These are phyloP conservation scores for Sanderia malayensis DNA, from an alignment of 30 jellyfish, hydroid and myxozoan species.

Conservation along the genomic window DNA sequence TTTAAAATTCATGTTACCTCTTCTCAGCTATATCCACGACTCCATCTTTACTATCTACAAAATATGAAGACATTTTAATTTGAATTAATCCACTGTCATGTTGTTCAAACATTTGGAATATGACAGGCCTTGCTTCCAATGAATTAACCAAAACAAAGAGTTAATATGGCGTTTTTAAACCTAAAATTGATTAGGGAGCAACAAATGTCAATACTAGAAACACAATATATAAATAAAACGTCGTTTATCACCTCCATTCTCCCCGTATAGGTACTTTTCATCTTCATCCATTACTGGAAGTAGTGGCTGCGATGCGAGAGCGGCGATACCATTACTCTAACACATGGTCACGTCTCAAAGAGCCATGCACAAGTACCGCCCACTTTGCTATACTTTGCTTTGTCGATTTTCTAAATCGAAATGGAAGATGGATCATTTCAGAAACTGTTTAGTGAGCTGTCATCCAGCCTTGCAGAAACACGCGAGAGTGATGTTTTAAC, in stretches of 20 bases:
- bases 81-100: too few relatives aligned
- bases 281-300: slow-evolving; percentile 56
- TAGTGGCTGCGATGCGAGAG: too few relatives aligned
- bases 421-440: background rate
- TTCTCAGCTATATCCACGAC: background rate
- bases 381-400: too few relatives aligned
- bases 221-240: background rate
- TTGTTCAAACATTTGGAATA: background rate
- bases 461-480: background rate
- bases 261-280: slow-evolving; percentile 66
- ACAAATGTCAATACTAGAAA: background rate
- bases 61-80: background rate
- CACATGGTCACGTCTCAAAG: too few relatives aligned
- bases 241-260: slow-evolving; percentile 14
- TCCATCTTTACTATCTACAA: slow-evolving; percentile 9
- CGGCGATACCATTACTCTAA: too few relatives aligned
- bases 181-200: background rate
- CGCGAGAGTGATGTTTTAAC: background rate
- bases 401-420: too few relatives aligned
- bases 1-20: background rate
- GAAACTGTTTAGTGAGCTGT: background rate
- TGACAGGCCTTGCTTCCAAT: background rate
- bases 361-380: too few relatives aligned
- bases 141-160: too few relatives aligned
- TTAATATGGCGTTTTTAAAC: background rate